Evolutionary conservation across 2,797 vertebrate genomes (phyloP), one percentile per base, ranked within the genome.

Genomic region (Naso thynnoides): DNA sequence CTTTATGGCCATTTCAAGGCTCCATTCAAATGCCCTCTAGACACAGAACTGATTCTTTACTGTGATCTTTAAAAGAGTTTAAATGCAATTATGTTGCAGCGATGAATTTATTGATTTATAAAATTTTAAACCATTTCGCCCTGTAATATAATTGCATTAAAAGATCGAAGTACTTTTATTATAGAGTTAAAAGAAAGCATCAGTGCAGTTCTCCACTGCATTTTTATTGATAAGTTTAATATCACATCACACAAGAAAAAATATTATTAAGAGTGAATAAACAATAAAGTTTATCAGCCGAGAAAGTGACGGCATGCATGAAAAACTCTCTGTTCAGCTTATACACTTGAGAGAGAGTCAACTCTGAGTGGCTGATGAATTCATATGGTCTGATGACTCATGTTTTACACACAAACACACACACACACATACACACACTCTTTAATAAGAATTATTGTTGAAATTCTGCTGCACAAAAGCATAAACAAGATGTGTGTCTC

Each of bases 401-500:
- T 58, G 15, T 39, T 18, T 19, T 42, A 52, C 53, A 63, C 54
- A 45, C 23, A 29, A 21, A 45, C n/a, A 54, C 18, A 48, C 49
- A 64, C 52, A 24, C 18, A 31, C 10, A 47, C 21, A 23, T 15
- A 42, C 23, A 70, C 1, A 9, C 9, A 33, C 31, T 7, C 31
- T 59, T 16, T 9, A 6, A 1, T 39, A 38, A 45, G 2, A 60
- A 60, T 56, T 2, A 14, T 49, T 26, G 7, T 58, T 26, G 5
- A 21, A 48, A 41, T 48, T 29, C 26, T 49, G 26, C n/a, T 29
- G 48, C 21, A 66, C 26, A 61, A 45, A 54, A 23, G 55, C 55
- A 59, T 26, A 55, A 61, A 65, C 61, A 52, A 76, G 50, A 65
- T 26, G 38, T 16, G 8, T n/a, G 24, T 70, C 60, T 39, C 26